Conservation (phyloP, 2,113 vertebrate genomes). For the Cebus imitator region DNA sequence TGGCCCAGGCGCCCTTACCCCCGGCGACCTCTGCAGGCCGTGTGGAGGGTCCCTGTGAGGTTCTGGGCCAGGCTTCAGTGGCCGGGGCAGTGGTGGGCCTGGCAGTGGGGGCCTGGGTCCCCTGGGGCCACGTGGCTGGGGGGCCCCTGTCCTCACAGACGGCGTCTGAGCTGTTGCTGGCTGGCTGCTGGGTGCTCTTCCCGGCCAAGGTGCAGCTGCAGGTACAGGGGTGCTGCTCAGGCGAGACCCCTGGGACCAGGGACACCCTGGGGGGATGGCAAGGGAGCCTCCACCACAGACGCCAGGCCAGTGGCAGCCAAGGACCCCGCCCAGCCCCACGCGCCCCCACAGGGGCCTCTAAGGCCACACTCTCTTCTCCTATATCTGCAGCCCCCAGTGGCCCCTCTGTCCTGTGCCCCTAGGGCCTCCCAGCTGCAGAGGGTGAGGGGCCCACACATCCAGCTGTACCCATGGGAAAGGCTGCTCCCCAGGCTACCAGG, state of each 20-base stretch:
- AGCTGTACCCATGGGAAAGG: too few species aligned
- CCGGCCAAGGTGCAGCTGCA: conserved; percentile 77
- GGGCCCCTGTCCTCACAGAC: conserved; percentile 70
- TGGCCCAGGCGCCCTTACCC: neutral
- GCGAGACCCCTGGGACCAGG: neutral
- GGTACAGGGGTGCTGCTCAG: neutral
- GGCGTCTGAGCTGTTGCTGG: conserved; percentile 55
- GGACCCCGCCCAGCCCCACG: neutral
- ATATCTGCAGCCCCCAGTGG: accelerated
- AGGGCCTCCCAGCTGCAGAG: neutral
- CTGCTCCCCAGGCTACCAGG: too few species aligned
- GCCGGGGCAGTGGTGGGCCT: neutral
- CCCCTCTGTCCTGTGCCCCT: neutral
- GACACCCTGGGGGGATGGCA: neutral
- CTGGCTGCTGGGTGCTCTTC: neutral
- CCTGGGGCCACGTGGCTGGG: accelerated
- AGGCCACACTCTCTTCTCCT: neutral
- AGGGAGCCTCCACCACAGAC: too few species aligned
- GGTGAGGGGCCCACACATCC: neutral
- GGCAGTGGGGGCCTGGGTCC: neutral
- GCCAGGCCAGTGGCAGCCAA: neutral
- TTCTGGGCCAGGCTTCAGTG: neutral
- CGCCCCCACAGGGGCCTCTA: neutral
- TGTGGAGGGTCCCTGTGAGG: neutral
- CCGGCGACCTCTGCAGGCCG: neutral